Percentiles rank a stretch among this genome's conserved stretches.
phyloP scores from a whole-genome alignment of 1,140 invertebrate genomes.

The Oryzaephilus surinamensis region DNA sequence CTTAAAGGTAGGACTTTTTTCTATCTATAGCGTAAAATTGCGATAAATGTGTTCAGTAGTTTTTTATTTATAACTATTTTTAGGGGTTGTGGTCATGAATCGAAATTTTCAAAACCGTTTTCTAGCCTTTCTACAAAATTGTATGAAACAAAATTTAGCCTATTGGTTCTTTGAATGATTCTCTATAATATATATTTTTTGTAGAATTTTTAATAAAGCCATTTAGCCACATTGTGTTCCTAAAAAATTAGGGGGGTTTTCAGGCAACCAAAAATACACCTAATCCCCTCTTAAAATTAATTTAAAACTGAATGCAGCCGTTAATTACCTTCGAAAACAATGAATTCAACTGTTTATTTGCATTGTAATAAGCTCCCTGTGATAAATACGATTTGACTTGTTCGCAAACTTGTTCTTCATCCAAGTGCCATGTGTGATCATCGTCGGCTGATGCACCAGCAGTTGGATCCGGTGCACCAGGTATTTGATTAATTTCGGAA shows the following conservation, averaged over 20 bases:
- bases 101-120: too few species aligned
- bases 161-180: not conserved
- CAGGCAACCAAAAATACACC: too few species aligned
- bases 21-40: too few species aligned
- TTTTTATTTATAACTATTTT: too few species aligned
- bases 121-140: too few species aligned
- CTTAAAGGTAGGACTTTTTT: too few species aligned
- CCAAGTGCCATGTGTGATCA: conserved; percentile 76
- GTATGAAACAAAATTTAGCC: too few species aligned
- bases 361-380: conserved; percentile 71
- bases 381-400: conserved; percentile 72
- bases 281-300: too few species aligned
- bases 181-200: too few species aligned
- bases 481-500: conserved; percentile 62
- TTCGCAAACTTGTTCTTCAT: conserved; percentile 78
- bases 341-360: conserved; percentile 69
- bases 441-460: conserved; percentile 76
- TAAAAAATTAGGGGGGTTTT: not conserved
- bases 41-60: too few species aligned
- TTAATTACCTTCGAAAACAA: conserved; percentile 69
- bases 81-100: not conserved
- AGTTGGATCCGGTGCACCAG: conserved; percentile 75
- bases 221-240: too few species aligned
- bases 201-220: too few species aligned
- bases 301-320: conserved; percentile 7